phyloP scores from a whole-genome alignment of 2,888 invertebrate genomes.

The Drosophila maculinotata region DNA sequence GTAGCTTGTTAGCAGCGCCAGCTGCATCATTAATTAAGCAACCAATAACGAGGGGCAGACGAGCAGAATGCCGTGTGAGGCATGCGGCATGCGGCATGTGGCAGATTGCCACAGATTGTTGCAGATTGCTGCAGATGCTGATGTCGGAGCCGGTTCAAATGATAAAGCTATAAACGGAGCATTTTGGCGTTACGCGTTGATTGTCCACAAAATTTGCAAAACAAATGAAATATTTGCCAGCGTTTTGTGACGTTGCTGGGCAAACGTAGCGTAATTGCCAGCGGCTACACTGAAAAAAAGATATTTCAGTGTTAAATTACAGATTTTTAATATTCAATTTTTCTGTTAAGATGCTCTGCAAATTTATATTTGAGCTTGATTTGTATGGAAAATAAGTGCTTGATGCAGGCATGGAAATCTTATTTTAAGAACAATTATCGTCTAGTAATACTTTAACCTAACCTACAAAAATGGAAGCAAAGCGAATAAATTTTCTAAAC shows the following conservation, averaged over 20 bases:
- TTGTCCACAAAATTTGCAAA: conserved; percentile 77
- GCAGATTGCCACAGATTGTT: conserved; percentile 27
- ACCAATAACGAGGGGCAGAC: conserved; percentile 54
- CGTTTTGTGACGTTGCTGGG: conserved; percentile 62
- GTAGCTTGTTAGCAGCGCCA: conserved; percentile 68
- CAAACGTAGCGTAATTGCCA: conserved; percentile 56
- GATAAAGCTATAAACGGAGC: conserved; percentile 75
- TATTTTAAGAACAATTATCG: too few relatives aligned
- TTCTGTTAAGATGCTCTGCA: too few relatives aligned
- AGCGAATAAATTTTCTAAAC: too few relatives aligned
- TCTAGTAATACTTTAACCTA: too few relatives aligned
- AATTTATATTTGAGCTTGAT: too few relatives aligned
- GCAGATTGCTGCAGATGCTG: conserved; percentile 10
- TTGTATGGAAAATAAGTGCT: too few relatives aligned
- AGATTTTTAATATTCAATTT: too few relatives aligned
- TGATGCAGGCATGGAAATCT: too few relatives aligned
- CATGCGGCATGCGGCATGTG: conserved; percentile 14
- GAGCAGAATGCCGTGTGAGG: conserved; percentile 43
- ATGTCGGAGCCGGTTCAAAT: conserved; percentile 29
- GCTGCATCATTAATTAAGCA: conserved; percentile 73
- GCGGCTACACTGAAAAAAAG: too few relatives aligned
- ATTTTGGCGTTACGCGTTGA: conserved; percentile 53
- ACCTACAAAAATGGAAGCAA: too few relatives aligned
- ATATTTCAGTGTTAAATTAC: too few relatives aligned
- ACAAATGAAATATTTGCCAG: conserved; percentile 74